Conservation (phyloP, 2,888 invertebrate genomes). For the Myopa testacea region DNA sequence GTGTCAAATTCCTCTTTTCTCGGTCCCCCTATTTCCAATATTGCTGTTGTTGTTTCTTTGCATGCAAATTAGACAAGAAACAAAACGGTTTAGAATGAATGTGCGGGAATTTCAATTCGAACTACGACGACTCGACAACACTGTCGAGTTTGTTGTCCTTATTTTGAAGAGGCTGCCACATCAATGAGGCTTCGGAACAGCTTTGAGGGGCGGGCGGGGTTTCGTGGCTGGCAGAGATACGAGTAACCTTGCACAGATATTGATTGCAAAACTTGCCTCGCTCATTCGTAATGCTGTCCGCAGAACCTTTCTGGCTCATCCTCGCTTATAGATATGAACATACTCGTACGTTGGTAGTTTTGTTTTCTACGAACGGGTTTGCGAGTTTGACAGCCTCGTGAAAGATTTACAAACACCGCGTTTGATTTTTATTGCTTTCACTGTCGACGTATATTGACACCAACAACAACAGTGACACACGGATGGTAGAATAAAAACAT, state of each 20-base stretch:
- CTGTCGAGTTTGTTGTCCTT: slow-evolving; percentile 11
- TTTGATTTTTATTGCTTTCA: slow-evolving; percentile 67
- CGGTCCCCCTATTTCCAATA: neutral
- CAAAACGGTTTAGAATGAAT: slow-evolving; percentile 55
- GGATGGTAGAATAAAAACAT: neutral
- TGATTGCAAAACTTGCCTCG: slow-evolving; percentile 34
- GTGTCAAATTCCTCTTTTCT: slow-evolving; percentile 43
- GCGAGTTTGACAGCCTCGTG: slow-evolving; percentile 53
- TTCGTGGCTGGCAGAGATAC: slow-evolving; percentile 12
- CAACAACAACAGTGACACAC: slow-evolving; percentile 21
- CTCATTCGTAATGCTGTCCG: slow-evolving; percentile 24
- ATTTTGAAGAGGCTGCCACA: slow-evolving; percentile 12
- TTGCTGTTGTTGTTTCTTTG: slow-evolving; percentile 37
- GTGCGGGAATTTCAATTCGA: slow-evolving; percentile 58
- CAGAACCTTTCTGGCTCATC: slow-evolving; percentile 1
- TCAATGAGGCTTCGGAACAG: slow-evolving; percentile 7
- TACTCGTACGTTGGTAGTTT: neutral
- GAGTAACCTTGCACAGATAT: slow-evolving; percentile 9
- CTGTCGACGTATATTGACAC: slow-evolving; percentile 58
- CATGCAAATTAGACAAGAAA: slow-evolving; percentile 50
- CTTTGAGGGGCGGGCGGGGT: neutral
- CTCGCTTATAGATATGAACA: neutral
- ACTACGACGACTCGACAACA: slow-evolving; percentile 29
- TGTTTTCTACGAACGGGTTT: slow-evolving; percentile 11
- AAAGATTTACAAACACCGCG: slow-evolving; percentile 60